Conservation (phyloP, 2,888 invertebrate genomes). For the Pyralis farinalis region DNA sequence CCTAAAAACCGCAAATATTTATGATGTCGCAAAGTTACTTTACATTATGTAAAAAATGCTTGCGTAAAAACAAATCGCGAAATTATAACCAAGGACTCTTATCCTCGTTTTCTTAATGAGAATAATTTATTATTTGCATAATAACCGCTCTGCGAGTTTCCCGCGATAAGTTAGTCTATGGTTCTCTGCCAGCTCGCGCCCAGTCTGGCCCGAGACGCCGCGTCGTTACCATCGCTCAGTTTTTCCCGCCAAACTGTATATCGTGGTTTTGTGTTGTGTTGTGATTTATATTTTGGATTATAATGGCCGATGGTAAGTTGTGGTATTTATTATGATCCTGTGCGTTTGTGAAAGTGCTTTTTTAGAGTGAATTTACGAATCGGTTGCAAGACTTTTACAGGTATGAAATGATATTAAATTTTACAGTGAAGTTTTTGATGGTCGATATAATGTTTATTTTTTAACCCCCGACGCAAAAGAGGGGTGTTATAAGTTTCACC, state of each 20-base stretch:
- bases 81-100: no score
- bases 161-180: slow-evolving; percentile 3
- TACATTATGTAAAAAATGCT: no score
- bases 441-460: no score
- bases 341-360: not conserved
- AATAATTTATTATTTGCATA: slow-evolving; percentile 5
- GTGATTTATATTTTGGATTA: slow-evolving; percentile 5
- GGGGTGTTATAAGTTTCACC: no score
- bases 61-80: no score
- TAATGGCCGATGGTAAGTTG: slow-evolving; percentile 5
- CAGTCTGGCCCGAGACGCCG: slow-evolving; percentile 1
- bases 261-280: slow-evolving; percentile 12
- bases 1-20: no score
- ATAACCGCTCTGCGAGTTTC: slow-evolving; percentile 24
- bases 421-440: no score
- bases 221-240: not conserved
- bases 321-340: not conserved
- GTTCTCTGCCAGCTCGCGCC: not conserved
- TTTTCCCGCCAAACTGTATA: slow-evolving; percentile 8
- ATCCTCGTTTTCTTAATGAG: no score
- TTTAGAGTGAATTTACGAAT: not conserved
- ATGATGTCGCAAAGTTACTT: no score
- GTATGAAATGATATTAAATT: not conserved
- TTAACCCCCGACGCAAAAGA: no score
- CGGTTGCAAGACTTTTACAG: not conserved